Conservation (phyloP, 2,113 vertebrate genomes). For the Xenopus borealis region DNA sequence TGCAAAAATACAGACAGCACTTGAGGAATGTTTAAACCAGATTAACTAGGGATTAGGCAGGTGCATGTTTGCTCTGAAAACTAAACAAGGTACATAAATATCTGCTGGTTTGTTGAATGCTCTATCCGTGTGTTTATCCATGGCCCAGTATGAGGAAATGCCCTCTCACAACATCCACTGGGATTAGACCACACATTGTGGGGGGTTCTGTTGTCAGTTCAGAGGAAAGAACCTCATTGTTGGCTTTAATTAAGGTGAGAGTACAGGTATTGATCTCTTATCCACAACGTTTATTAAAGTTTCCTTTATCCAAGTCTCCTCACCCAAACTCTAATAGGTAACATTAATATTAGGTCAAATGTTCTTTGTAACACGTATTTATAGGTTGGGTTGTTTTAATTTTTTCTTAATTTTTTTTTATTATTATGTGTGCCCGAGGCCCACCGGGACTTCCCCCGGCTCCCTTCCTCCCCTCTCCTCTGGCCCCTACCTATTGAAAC, state of each 20-base stretch:
- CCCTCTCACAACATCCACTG: not conserved
- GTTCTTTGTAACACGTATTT: too few relatives aligned
- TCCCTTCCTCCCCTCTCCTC: too few relatives aligned
- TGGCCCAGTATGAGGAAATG: conserved; percentile 1
- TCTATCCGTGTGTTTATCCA: conserved; percentile 17
- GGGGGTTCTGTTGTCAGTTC: not conserved
- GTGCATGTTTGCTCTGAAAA: conserved; percentile 17
- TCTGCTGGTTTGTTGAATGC: conserved; percentile 16
- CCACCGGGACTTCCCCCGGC: too few relatives aligned
- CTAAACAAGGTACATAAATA: conserved; percentile 6
- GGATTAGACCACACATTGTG: conserved; percentile 12
- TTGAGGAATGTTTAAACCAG: conserved; percentile 7
- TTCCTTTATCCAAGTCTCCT: too few relatives aligned
- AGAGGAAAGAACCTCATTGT: not conserved
- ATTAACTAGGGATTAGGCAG: conserved; percentile 15
- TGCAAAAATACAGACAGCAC: conserved; percentile 2
- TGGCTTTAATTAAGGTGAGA: not conserved
- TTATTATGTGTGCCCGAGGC: too few relatives aligned
- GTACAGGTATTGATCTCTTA: too few relatives aligned
- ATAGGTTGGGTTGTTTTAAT: too few relatives aligned
- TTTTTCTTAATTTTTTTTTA: too few relatives aligned
- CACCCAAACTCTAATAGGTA: too few relatives aligned
- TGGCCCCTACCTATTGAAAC: too few relatives aligned
- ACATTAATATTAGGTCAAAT: too few relatives aligned
- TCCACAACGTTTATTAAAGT: too few relatives aligned